Evolutionary conservation across 1,140 invertebrate species (phyloP).

Genomic region (Harlomillsia oculata): DNA sequence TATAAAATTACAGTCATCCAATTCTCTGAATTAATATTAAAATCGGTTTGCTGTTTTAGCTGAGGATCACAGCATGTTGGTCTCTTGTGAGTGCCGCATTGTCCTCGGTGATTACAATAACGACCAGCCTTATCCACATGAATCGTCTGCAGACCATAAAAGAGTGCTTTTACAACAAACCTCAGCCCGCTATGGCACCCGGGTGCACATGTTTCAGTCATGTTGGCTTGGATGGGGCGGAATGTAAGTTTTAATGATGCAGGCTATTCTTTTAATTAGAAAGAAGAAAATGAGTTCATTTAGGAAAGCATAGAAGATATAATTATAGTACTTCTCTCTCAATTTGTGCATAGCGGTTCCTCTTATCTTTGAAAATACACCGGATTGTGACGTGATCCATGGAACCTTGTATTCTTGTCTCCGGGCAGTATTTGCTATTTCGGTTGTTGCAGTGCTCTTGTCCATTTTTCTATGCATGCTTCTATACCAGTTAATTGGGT

Average conservation of each 20-base stretch:
- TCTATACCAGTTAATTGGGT: conserved; percentile 75
- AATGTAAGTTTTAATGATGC: too few relatives aligned
- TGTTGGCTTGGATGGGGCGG: conserved; percentile 15
- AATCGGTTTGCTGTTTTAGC: conserved; percentile 5
- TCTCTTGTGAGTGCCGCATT: conserved; percentile 30
- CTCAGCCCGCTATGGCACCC: too few relatives aligned
- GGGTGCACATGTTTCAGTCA: conserved; percentile 60
- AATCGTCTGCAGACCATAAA: conserved; percentile 72
- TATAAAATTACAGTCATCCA: not conserved
- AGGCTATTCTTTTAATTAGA: too few relatives aligned
- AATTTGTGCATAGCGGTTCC: conserved; percentile 39
- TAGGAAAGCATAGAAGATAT: too few relatives aligned
- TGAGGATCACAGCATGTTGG: conserved; percentile 35
- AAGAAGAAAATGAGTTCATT: conserved; percentile 3
- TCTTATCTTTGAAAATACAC: conserved; percentile 65
- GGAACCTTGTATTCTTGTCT: conserved; percentile 75
- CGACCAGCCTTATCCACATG: conserved; percentile 88
- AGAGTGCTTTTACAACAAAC: conserved; percentile 73
- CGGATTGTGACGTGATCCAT: conserved; percentile 76
- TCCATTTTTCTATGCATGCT: conserved; percentile 87
- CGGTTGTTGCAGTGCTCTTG: conserved; percentile 74
- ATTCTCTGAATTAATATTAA: not conserved
- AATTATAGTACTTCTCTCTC: too few relatives aligned
- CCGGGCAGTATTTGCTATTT: conserved; percentile 74
- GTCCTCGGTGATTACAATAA: conserved; percentile 60